These are phyloP conservation scores for Denticeps clupeoides DNA, from an alignment of 2,797 vertebrate genomes.

Conservation along the genomic window DNA sequence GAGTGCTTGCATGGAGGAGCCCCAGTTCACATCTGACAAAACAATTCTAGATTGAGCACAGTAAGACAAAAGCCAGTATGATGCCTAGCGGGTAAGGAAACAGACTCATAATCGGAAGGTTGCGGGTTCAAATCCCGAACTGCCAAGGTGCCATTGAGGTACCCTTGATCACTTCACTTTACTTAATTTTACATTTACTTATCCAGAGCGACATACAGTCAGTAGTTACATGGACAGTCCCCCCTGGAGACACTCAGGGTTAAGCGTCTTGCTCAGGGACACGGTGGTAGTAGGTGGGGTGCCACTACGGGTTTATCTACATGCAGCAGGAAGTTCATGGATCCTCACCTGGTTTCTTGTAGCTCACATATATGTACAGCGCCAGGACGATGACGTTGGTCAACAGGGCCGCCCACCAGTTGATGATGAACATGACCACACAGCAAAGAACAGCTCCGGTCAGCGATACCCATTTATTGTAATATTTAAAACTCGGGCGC, in stretches of 20 bases:
- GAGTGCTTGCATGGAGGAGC: conserved; percentile 91
- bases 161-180: too few species aligned
- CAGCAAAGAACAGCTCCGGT: conserved; percentile 82
- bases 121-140: too few species aligned
- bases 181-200: too few species aligned
- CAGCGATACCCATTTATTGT: conserved; percentile 96
- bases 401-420: conserved; percentile 90
- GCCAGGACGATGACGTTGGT: conserved; percentile 89
- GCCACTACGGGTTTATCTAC: not conserved
- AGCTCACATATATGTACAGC: conserved; percentile 93
- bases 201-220: too few species aligned
- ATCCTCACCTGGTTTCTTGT: conserved; percentile 84
- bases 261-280: too few species aligned
- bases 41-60: not conserved
- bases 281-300: too few species aligned
- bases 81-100: too few species aligned
- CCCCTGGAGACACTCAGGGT: too few species aligned
- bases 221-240: too few species aligned
- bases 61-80: too few species aligned
- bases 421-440: conserved; percentile 95
- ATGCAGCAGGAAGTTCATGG: not conserved
- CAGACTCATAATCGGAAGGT: too few species aligned
- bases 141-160: too few species aligned
- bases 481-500: conserved; percentile 95
- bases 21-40: conserved; percentile 88